These are phyloP conservation scores for Anastrepha obliqua DNA, from an alignment of 1,140 invertebrate genomes.

Conservation along the genomic window DNA sequence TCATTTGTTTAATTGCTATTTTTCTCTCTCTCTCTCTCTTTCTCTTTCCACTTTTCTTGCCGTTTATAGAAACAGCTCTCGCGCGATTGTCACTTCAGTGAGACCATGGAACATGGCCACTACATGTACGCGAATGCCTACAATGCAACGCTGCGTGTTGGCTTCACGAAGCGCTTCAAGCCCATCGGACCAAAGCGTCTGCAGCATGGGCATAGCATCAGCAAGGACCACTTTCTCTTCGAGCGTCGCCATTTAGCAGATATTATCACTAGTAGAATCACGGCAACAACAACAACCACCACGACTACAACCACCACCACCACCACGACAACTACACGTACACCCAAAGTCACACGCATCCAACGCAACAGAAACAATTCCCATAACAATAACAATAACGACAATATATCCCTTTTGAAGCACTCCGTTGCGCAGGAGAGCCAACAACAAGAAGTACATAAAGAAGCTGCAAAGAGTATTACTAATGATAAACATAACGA, in stretches of 20 bases:
- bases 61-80: constrained; percentile 67
- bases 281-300: constrained; percentile 37
- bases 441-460: constrained; percentile 18
- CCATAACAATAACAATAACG: constrained; percentile 40
- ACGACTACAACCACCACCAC: constrained; percentile 58
- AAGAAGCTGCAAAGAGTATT: constrained; percentile 65
- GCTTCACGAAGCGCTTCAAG: constrained; percentile 65
- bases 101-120: constrained; percentile 65
- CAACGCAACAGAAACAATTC: not conserved
- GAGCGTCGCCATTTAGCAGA: constrained; percentile 8
- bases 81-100: constrained; percentile 69
- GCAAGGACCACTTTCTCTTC: constrained; percentile 64
- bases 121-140: constrained; percentile 64
- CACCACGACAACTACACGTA: constrained; percentile 58
- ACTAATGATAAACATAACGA: constrained; percentile 60
- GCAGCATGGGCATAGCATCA: constrained; percentile 57
- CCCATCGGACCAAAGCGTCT: constrained; percentile 65
- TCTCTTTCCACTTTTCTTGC: constrained; percentile 1
- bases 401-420: constrained; percentile 51
- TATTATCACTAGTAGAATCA: constrained; percentile 56
- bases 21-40: not conserved
- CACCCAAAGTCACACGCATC: constrained; percentile 34
- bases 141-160: constrained; percentile 64
- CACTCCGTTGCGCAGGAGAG: constrained; percentile 12
- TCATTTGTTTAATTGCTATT: too few species aligned